Conservation (phyloP, 2,113 vertebrate species). For the Rattus rattus region DNA sequence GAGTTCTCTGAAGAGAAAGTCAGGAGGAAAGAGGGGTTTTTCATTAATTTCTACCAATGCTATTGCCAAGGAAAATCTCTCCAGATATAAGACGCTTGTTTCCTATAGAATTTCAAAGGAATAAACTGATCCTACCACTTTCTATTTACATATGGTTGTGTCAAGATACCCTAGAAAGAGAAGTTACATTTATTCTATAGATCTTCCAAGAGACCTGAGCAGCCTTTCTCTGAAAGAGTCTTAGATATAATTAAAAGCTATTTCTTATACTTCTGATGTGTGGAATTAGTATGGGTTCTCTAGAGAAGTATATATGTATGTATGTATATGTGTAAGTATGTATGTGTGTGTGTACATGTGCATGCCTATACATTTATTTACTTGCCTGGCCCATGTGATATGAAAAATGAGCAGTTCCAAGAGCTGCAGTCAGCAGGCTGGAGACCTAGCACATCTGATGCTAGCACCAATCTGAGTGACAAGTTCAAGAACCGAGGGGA, state of each 20-base stretch:
- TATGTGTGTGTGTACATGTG: background rate
- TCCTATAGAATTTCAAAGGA: background rate
- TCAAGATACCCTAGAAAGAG: background rate
- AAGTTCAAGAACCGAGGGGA: background rate
- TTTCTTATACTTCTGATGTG: background rate
- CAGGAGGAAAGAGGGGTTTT: background rate
- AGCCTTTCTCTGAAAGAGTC: background rate
- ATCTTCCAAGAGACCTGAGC: background rate
- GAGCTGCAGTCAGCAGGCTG: background rate
- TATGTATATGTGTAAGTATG: too few relatives aligned
- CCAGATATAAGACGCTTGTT: background rate
- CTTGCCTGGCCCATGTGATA: background rate
- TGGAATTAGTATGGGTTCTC: background rate
- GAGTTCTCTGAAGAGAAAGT: too few relatives aligned
- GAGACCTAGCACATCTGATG: background rate
- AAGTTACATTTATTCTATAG: background rate
- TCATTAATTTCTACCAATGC: background rate
- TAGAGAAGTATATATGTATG: background rate
- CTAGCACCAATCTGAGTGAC: background rate
- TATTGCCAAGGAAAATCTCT: background rate
- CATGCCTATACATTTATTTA: too few relatives aligned
- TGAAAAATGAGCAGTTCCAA: background rate
- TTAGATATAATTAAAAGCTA: background rate
- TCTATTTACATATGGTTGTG: background rate
- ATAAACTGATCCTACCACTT: background rate